Base-by-base conservation (phyloP, 2,113 vertebrate genomes). In the human region DNA sequence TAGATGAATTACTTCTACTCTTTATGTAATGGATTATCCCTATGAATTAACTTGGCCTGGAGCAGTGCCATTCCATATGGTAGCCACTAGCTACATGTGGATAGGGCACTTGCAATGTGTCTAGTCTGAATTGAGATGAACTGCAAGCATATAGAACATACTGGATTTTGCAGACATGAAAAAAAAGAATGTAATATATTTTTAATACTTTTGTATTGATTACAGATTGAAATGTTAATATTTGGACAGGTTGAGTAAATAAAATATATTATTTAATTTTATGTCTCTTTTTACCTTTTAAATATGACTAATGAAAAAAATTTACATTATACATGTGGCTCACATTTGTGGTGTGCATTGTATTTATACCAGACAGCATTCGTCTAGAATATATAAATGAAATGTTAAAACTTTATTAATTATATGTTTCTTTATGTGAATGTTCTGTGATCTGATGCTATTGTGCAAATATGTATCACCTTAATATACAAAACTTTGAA, bases 241-340 rank as follows among this genome's bases (percentile, higher is more conserved):
- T 80, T 86, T 94, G 96, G 68, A 90, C n/a, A 23, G 8, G 61
- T 70, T 14, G 7, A 2, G 40, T 66, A 90, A 95, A 83, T 22
- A 83, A 90, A 87, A 92, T 80, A 73, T 40, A 64, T 94, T 43
- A 82, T 76, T 84, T 91, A 75, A 75, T 68, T 66, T 84, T 52
- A 20, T 55, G 7, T 80, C 83, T 88, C 16, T 55, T 66, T 93
- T 52, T 57, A 96, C 4, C 7, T 76, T 81, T 85, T 76, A 32
- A 59, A 68, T 55, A 75, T 61, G n/a, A 8, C 79, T 81, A 52
- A 12, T 61, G 72, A 66, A 23, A 96, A 82, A 61, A 96, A 61
- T 55, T 52, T 20, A 95, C 93, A 89, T 70, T n/a, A 75, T 7
- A 38, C 70, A 38, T 23, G 6, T 50, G 5, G 14, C 10, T 93